A percentile compares a stretch with the other conserved stretches of the same genome.
Evolutionary conservation across 2,113 vertebrate genomes (phyloP).

Genomic region (Mystacornis crossleyi): DNA sequence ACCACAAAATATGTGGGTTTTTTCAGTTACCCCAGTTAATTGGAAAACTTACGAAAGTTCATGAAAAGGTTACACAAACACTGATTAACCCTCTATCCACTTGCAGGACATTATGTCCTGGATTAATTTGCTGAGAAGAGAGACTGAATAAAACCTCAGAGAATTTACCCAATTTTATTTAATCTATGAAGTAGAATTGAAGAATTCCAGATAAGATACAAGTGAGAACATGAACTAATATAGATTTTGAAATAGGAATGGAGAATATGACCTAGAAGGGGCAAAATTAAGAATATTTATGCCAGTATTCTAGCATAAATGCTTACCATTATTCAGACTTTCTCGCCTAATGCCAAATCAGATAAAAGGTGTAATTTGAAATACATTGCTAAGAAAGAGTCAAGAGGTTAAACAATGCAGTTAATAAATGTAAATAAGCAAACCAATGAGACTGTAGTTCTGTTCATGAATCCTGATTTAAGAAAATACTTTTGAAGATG

Average conservation of each 20-base stretch:
- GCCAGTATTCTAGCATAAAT: neutral
- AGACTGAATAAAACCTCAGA: slow-evolving; percentile 33
- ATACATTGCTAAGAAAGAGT: neutral
- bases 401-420: neutral
- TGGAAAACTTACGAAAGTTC: slow-evolving; percentile 76
- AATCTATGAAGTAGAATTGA: neutral
- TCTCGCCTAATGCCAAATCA: neutral
- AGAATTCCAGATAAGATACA: slow-evolving; percentile 8
- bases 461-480: neutral
- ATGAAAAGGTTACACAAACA: slow-evolving; percentile 81
- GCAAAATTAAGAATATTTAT: neutral
- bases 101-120: neutral
- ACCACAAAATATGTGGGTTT: slow-evolving; percentile 58
- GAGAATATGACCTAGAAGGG: neutral
- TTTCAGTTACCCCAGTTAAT: slow-evolving; percentile 80
- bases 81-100: slow-evolving; percentile 51
- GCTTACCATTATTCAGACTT: neutral
- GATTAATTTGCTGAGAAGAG: slow-evolving; percentile 51
- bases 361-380: slow-evolving; percentile 25
- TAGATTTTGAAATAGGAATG: neutral
- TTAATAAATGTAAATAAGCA: slow-evolving; percentile 22
- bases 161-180: slow-evolving; percentile 38
- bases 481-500: neutral
- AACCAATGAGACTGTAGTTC: neutral
- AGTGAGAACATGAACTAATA: neutral